Percentiles rank a stretch among this genome's conserved stretches.
These are phyloP conservation scores for Oxytorus armatus DNA, from an alignment of 2,888 invertebrate genomes.

Conservation along the genomic window DNA sequence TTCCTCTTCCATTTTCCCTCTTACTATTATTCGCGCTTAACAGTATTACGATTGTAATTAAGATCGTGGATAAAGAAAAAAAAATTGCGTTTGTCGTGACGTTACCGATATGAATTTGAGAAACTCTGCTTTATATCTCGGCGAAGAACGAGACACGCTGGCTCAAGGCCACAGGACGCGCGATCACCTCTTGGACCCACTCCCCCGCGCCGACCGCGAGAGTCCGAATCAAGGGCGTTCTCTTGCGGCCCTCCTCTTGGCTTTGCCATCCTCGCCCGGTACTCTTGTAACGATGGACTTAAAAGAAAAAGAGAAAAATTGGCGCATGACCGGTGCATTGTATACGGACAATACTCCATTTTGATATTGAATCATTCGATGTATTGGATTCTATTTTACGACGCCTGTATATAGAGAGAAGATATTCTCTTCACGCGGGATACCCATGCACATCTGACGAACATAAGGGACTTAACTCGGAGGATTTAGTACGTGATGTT, in stretches of 20 bases:
- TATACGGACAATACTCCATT: not conserved
- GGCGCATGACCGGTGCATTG: not conserved
- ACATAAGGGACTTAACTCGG: not conserved
- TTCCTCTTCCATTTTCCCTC: too few species aligned
- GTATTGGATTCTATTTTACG: too few species aligned
- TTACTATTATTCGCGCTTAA: too few species aligned
- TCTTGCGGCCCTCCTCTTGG: constrained; percentile 58
- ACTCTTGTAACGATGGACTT: constrained; percentile 4
- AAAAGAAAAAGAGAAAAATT: constrained; percentile 1
- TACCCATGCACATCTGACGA: not conserved
- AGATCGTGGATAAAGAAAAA: not conserved
- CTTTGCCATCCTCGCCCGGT: constrained; percentile 12
- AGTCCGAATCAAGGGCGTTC: constrained; percentile 83
- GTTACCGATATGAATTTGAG: constrained; percentile 76
- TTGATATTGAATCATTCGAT: not conserved
- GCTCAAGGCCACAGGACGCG: constrained; percentile 82
- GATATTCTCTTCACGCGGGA: constrained; percentile 2
- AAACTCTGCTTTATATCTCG: constrained; percentile 77
- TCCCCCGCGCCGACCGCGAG: constrained; percentile 80
- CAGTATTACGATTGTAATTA: too few species aligned
- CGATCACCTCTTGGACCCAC: constrained; percentile 70
- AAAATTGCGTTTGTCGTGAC: constrained; percentile 2
- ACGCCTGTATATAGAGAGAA: not conserved
- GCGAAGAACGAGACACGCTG: constrained; percentile 79
- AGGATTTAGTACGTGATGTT: not conserved